Percentiles rank a stretch among this genome's conserved stretches.
These are phyloP conservation scores for Andinoacara biseriatus DNA, from an alignment of 2,113 vertebrate species.

Conservation along the genomic window DNA sequence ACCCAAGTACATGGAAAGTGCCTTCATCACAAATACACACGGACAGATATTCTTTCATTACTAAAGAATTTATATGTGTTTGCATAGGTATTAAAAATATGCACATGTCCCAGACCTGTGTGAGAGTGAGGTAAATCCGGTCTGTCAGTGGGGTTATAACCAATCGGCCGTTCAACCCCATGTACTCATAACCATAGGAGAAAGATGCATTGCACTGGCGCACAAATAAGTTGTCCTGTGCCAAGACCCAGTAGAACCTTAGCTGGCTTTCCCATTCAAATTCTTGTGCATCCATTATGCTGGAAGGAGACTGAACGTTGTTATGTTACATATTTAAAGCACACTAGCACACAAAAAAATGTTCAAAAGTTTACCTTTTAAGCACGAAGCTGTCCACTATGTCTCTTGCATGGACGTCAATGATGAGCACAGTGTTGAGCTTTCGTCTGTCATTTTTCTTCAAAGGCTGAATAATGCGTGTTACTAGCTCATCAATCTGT, in stretches of 20 bases:
- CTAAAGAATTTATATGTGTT: background rate
- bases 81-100: background rate
- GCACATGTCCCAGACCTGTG: slow-evolving; percentile 83
- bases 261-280: slow-evolving; percentile 98
- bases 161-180: slow-evolving; percentile 95
- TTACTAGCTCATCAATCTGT: slow-evolving; percentile 92
- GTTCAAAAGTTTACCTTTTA: slow-evolving; percentile 72
- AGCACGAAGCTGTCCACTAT: slow-evolving; percentile 91
- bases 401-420: slow-evolving; percentile 95
- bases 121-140: slow-evolving; percentile 95
- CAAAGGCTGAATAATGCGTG: slow-evolving; percentile 84
- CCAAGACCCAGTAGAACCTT: slow-evolving; percentile 91
- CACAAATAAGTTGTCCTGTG: slow-evolving; percentile 86
- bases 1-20: slow-evolving; percentile 95
- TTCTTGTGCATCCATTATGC: slow-evolving; percentile 89
- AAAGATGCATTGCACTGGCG: slow-evolving; percentile 92
- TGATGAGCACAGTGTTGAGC: slow-evolving; percentile 94
- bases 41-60: background rate
- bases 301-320: slow-evolving; percentile 52
- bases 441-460: slow-evolving; percentile 91
- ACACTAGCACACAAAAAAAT: background rate
- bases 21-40: slow-evolving; percentile 77
- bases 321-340: background rate
- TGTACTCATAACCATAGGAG: slow-evolving; percentile 95
- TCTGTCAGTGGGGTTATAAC: slow-evolving; percentile 97